Evolutionary conservation across 2,797 vertebrate species (phyloP), one percentile per base, ranked within the genome.

Genomic region (Lophotriccus pileatus): DNA sequence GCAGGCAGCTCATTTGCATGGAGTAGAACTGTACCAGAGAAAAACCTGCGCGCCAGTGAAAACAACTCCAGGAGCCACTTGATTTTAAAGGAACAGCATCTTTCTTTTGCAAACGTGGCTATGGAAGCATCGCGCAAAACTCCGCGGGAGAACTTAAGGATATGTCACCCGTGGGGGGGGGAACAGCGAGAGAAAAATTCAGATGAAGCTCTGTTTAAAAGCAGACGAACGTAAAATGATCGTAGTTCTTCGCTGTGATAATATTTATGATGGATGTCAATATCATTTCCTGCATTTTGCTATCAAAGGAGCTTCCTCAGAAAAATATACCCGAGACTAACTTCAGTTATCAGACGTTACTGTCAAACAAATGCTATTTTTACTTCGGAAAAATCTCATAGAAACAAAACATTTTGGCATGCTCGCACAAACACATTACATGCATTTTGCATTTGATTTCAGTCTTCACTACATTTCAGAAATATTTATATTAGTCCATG

Each of bases 1-100:
- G 96, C 95, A 96, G 96, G 96, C 88, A 93, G 95, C 68, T 97
- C 84, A 98, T 98, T 98, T 98, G 97, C 97, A 98, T 97, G 97
- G 96, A 96, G 96, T 97, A 93, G 97, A 97, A 43, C 93, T 92
- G 93, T 95, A 96, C 81, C 94, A 70, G 94, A 87, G 82, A 97
- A 90, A 94, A 94, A 95, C 91, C 94, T 89, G 92, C 36, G 36
- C 72, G 30, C 93, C 78, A 70, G 34, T 69, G 64, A 96, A 90
- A 97, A 93, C 96, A 95, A 87, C 87, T 79, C 96, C 39, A 39
- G 44, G 84, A 96, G 95, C 69, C 87, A 76, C 63, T 94, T 82
- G 81, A 50, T 94, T 97, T 97, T 97, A 98, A 98, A 98, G 96
- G 82, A 89, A 90, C 69, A 97, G 95, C 46, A 84, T 73, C 84